Conservation (phyloP, 2,113 vertebrate species). For the Pycnonotus jocosus region DNA sequence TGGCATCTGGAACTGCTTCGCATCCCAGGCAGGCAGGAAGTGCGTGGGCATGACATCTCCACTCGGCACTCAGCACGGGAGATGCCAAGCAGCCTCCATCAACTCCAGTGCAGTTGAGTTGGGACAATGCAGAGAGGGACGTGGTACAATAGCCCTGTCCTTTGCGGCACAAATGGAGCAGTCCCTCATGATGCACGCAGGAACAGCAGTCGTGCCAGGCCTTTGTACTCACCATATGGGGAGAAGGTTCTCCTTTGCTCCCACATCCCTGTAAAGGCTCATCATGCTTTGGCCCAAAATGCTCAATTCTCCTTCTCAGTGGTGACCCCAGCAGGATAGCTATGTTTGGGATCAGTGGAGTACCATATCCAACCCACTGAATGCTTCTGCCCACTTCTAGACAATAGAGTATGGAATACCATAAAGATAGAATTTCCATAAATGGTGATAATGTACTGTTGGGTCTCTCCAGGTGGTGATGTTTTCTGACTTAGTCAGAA, state of each 20-base stretch:
- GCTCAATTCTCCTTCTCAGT: constrained; percentile 33
- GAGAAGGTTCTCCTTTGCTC: constrained; percentile 3
- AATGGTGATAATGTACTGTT: neutral
- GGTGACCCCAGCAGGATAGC: constrained; percentile 40
- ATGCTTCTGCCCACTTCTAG: constrained; percentile 12
- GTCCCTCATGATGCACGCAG: neutral
- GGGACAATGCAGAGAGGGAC: neutral
- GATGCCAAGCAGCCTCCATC: neutral
- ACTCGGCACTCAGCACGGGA: rapidly evolving
- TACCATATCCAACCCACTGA: neutral
- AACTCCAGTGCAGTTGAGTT: neutral
- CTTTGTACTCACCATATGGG: neutral
- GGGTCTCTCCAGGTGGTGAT: constrained; percentile 25
- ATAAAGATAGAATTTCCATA: constrained; percentile 23
- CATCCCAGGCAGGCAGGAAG: constrained; percentile 18
- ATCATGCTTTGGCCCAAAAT: constrained; percentile 11
- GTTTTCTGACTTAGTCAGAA: constrained; percentile 46
- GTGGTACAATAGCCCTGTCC: neutral
- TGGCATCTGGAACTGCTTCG: constrained; percentile 39
- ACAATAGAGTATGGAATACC: constrained; percentile 17
- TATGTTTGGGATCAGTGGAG: neutral
- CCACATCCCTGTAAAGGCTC: neutral
- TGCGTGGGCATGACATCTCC: constrained; percentile 14
- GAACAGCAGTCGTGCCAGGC: neutral
- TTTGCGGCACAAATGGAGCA: neutral